Base-by-base conservation (phyloP, 2,113 vertebrate genomes). In the Tragulus kanchil region DNA sequence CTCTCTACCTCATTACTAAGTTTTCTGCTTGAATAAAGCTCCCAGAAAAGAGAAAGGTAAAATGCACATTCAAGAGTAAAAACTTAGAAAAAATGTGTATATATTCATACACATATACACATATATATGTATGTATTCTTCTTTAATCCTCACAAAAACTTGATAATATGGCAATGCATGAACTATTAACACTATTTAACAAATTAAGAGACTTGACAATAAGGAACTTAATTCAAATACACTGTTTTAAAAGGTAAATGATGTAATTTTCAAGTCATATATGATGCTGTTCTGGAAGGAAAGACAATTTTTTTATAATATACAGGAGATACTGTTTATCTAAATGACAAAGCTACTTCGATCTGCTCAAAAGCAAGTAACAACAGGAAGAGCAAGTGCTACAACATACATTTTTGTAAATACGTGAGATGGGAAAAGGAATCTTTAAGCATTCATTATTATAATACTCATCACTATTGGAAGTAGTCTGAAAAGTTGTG, bases 401-500 rank as follows among this genome's bases (percentile, higher is more conserved):
- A 56, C 16, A 88, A 58, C 31, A 81, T 67, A 64, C 8, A 69
- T 59, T 45, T 12, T 64, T 88, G 14, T 13, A 95, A 90, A 58
- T 59, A 65, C 21, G 11, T 50, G 28, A 93, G 4, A 19, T 85
- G 14, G 26, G 26, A 77, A 56, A 59, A 79, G 13, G 52, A 93
- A 73, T 82, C 31, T 75, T 58, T 85, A 28, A 77, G 6, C 10
- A 58, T 3, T 94, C 50, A 67, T 90, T 73, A 81, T 85, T 94
- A 86, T 23, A 83, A 69, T 64, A 64, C 11, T 64, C 28, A 69
- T 8, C 21, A 67, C 48, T 92, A 87, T 85, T 78, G 77, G 45
- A 96, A 92, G 48, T 58, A 62, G 56, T 31, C 16, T 54, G 19
- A 65, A 93, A 96, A 86, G 15, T 81, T 94, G 62, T 81, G 95